Base-by-base conservation (phyloP, 2,797 vertebrate species). In the Alfaro cultratus region DNA sequence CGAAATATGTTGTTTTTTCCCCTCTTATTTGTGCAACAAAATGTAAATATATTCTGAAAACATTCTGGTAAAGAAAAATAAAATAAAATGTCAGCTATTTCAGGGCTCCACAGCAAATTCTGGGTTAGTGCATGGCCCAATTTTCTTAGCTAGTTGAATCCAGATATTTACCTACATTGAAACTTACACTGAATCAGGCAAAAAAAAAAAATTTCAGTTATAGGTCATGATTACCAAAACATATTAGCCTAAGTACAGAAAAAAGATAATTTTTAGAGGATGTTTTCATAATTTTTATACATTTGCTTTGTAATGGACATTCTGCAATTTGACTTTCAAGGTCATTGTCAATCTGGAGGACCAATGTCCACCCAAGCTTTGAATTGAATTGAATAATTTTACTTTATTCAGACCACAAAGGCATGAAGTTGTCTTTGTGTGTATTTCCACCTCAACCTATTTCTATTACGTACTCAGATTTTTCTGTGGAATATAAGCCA, bases 61-160 rank as follows among this genome's bases (percentile, higher is more conserved):
- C 41, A 68, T n/a, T 12, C 72, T 76, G 89, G 83, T 87, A 78
- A 87, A 87, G 85, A 91, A 79, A 85, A 85, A 62, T 12, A 55
- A 36, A 79, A 79, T 36, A 11, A 62, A 67, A 68, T 75, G 75
- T 82, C 80, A 86, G 83, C 80, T 77, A 36, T 86, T 76, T 78
- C 76, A 82, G 29, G 55, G 81, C 78, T 80, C 68, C 49, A 31
- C 77, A 79, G 90, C 86, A 90, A 87, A 86, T 78, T 90, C 87
- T 92, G 92, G 91, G 89, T 93, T 90, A 92, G 57, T 60, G 57
- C 13, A 15, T 60, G 53, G 26, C 26, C 26, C 26, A 55, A 12
- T 57, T 31, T 31, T 34, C 12, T 34, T 34, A 31, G 57, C 29
- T 31, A 31, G 29, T 34, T 62, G 16, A 34, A 36, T 36, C 31